These are phyloP conservation scores for Labeo calbasu DNA, from an alignment of 2,797 vertebrate species.

Conservation along the genomic window DNA sequence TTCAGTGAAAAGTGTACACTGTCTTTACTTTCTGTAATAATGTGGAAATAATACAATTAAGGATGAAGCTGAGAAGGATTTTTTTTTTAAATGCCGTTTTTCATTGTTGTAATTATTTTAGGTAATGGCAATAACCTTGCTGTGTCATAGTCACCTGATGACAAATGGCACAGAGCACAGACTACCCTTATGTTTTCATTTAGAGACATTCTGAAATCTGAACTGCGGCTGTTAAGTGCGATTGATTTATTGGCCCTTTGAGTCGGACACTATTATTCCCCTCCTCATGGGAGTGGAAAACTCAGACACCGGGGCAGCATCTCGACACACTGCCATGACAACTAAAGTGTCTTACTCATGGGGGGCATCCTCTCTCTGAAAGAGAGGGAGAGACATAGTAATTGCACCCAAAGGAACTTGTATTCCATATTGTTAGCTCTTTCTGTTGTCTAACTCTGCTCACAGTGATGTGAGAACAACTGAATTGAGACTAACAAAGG, in stretches of 20 bases:
- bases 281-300: conserved; percentile 82
- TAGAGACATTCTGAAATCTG: conserved; percentile 84
- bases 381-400: conserved; percentile 65
- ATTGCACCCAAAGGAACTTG: conserved; percentile 80
- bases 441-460: conserved; percentile 59
- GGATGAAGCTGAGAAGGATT: too few relatives aligned
- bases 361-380: conserved; percentile 73
- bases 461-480: conserved; percentile 43
- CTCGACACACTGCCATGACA: conserved; percentile 82
- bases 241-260: conserved; percentile 94
- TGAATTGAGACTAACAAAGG: conserved; percentile 45
- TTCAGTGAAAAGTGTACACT: too few relatives aligned
- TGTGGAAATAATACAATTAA: too few relatives aligned
- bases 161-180: conserved; percentile 27
- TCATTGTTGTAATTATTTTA: too few relatives aligned
- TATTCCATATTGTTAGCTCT: conserved; percentile 73
- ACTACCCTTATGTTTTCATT: conserved; percentile 51
- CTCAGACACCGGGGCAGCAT: conserved; percentile 83
- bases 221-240: conserved; percentile 81
- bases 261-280: conserved; percentile 87
- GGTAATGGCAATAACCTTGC: not conserved
- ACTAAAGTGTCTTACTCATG: conserved; percentile 81
- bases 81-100: too few relatives aligned
- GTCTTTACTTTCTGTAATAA: too few relatives aligned
- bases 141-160: not conserved